Conservation (phyloP, 64 coral and sea anemone genomes). For the Pachyseris speciosa region DNA sequence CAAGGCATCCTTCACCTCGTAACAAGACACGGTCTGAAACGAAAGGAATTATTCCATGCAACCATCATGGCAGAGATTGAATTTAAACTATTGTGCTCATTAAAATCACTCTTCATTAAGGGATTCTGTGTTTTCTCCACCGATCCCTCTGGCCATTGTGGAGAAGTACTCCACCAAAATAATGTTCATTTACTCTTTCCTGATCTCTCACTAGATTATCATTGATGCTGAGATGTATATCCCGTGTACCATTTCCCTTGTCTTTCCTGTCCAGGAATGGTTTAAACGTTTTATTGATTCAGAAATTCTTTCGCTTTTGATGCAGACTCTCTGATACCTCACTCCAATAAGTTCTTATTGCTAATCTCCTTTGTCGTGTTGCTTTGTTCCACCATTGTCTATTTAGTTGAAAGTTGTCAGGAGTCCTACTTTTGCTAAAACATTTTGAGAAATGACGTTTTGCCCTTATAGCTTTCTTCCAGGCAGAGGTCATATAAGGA, state of each 20-base stretch:
- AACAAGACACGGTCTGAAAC: conserved; percentile 3
- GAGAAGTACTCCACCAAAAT: conserved; percentile 19
- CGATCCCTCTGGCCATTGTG: conserved; percentile 8
- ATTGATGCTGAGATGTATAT: background rate
- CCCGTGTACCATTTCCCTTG: background rate
- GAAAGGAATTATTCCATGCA: background rate
- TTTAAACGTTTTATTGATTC: conserved; percentile 30
- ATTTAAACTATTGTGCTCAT: conserved; percentile 7
- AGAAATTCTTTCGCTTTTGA: conserved; percentile 35
- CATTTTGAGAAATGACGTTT: too few species aligned
- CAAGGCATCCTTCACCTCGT: conserved; percentile 1
- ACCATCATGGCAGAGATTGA: background rate
- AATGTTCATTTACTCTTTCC: conserved; percentile 8
- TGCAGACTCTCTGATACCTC: conserved; percentile 10
- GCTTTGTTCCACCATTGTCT: conserved; percentile 22
- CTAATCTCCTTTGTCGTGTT: conserved; percentile 15
- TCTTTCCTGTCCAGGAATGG: conserved; percentile 20
- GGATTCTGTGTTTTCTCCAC: background rate
- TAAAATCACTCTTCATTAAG: background rate
- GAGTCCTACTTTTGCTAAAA: too few species aligned
- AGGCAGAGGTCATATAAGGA: too few species aligned
- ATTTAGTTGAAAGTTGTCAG: too few species aligned
- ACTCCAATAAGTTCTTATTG: conserved; percentile 37
- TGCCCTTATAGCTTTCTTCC: too few species aligned
- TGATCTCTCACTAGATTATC: background rate